These are phyloP conservation scores for Taeniopygia guttata DNA, from an alignment of 2,797 vertebrate genomes.

Conservation along the genomic window DNA sequence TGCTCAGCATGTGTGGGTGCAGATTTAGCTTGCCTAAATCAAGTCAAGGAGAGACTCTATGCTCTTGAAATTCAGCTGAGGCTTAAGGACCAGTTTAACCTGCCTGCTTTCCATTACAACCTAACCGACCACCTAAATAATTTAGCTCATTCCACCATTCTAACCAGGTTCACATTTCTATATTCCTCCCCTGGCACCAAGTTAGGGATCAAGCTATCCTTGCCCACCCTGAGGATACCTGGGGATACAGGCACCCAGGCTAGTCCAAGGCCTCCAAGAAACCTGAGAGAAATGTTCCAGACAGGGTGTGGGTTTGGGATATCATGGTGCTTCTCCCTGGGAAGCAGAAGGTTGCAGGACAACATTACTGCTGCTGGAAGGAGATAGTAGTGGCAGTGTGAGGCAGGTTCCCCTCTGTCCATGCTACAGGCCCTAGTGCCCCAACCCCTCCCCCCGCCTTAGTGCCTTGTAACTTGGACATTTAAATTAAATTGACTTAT, in stretches of 20 bases:
- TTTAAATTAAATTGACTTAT: neutral
- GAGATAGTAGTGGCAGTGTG: neutral
- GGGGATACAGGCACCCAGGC: neutral
- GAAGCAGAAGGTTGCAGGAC: neutral
- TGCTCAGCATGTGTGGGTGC: neutral
- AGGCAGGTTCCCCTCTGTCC: neutral
- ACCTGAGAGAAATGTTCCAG: accelerated
- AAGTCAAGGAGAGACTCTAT: neutral
- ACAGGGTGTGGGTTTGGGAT: neutral
- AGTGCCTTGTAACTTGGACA: neutral
- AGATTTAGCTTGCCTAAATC: neutral
- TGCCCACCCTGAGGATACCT: neutral
- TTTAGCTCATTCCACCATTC: accelerated
- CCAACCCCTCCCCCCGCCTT: neutral
- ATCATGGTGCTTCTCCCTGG: neutral
- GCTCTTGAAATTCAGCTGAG: neutral
- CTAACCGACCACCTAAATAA: neutral
- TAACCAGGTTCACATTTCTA: neutral
- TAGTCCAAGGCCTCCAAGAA: neutral
- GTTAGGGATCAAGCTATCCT: neutral
- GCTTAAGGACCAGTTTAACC: neutral
- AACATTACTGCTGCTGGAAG: neutral
- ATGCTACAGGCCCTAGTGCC: accelerated
- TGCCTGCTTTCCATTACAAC: neutral
- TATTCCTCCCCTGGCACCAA: neutral